phyloP scores from a whole-genome alignment of 2,797 vertebrate genomes.

The Anabas testudineus region DNA sequence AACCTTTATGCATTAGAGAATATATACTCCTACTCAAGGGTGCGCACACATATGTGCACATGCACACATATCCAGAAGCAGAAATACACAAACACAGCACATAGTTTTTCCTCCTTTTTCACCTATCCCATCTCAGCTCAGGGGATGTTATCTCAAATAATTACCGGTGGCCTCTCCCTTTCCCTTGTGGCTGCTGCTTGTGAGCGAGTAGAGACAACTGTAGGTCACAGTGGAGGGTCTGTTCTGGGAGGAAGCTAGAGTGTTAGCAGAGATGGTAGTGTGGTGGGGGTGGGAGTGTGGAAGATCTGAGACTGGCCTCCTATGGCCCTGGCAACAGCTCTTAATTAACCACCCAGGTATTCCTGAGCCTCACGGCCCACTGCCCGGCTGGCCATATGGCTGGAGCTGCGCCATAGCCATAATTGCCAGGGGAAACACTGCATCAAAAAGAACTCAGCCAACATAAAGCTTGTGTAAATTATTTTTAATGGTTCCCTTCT shows the following conservation, averaged over 20 bases:
- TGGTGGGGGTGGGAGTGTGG: conserved; percentile 82
- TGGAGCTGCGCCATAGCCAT: conserved; percentile 90
- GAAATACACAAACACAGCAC: conserved; percentile 48
- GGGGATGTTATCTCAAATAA: conserved; percentile 98
- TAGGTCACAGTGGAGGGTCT: conserved; percentile 79
- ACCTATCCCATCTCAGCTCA: conserved; percentile 86
- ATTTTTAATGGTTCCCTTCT: conserved; percentile 98
- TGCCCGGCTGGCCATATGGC: conserved; percentile 95
- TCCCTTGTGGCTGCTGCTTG: conserved; percentile 89
- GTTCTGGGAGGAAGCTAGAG: conserved; percentile 69
- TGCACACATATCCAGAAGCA: conserved; percentile 55
- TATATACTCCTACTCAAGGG: conserved; percentile 36
- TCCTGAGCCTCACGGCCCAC: conserved; percentile 91
- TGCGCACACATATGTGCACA: conserved; percentile 30
- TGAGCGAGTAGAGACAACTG: conserved; percentile 74
- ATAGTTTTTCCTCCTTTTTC: conserved; percentile 81
- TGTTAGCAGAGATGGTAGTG: conserved; percentile 57
- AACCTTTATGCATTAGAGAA: conserved; percentile 94
- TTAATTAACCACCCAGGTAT: conserved; percentile 99
- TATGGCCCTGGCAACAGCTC: conserved; percentile 95
- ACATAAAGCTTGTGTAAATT: conserved; percentile 95
- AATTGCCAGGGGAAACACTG: conserved; percentile 94
- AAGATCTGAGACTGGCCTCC: conserved; percentile 95
- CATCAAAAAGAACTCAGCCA: conserved; percentile 90
- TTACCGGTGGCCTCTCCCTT: conserved; percentile 95